Evolutionary conservation across 2,113 vertebrate species (phyloP), one percentile per base, ranked within the genome.

Genomic region (Bubo scandiacus): DNA sequence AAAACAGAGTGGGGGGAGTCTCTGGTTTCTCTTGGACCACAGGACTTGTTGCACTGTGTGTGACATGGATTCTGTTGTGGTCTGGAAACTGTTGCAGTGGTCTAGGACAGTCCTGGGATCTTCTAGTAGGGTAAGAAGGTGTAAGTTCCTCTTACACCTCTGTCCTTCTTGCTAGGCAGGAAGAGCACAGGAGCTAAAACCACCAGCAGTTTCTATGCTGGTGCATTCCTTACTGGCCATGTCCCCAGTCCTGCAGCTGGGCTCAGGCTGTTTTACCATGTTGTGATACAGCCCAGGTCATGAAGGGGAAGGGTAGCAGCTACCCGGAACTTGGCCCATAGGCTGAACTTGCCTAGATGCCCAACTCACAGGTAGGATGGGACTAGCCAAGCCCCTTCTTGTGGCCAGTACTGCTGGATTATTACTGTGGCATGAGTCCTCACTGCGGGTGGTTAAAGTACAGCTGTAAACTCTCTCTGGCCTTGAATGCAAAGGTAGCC

Each of bases 311-410:
- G 45, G 34, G 65, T 9, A 19, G 47, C 52, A 45, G 51, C 57
- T 36, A 14, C 40, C 43, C 25, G 42, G 54, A 62, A 22, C 30
- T 11, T 10, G 16, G 9, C 30, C 68, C 18, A 0, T 0, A 12
- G 80, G 30, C 43, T 65, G 58, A 23, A 14, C 40, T 77, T 49
- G 22, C 62, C 57, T n/a, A 0, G 23, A 0, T 12, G 43, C 71
- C 68, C 51, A 3, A 21, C 43, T 9, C 2, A 2, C 27, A 22
- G 81, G 36, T 19, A 2, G 3, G 38, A 2, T 18, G 65, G 81
- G 26, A 26, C 54, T 9, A 12, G 34, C 81, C 20, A 7, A 11
- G 25, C 8, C 82, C 49, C 47, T 45, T 51, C 47, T n/a, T 15
- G 47, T 23, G 43, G 26, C 73, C 36, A 2, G 15, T 3, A 1